Conservation (phyloP, 1,140 invertebrate species). For the Microvelia longipes region DNA sequence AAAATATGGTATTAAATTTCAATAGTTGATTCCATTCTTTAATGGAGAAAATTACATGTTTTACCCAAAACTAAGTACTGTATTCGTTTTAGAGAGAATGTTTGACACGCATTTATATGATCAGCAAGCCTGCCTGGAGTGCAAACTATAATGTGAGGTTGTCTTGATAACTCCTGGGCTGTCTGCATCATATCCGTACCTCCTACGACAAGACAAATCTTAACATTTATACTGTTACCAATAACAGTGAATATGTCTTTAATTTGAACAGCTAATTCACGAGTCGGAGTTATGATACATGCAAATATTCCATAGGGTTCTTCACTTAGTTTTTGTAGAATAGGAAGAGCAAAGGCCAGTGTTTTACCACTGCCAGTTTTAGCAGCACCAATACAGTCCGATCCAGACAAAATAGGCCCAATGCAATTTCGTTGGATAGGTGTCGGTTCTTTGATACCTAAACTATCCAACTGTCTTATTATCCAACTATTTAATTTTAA, state of each 20-base stretch:
- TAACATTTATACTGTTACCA: conserved; percentile 69
- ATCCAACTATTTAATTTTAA: conserved; percentile 28
- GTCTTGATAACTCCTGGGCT: conserved; percentile 64
- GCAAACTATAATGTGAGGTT: conserved; percentile 85
- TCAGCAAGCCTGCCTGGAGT: conserved; percentile 73
- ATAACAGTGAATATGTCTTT: conserved; percentile 82
- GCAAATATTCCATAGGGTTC: conserved; percentile 92
- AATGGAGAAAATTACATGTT: no score
- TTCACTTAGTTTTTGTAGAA: conserved; percentile 76
- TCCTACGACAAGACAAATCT: conserved; percentile 70
- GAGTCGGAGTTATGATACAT: conserved; percentile 85
- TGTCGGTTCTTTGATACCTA: conserved; percentile 61
- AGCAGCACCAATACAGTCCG: conserved; percentile 85
- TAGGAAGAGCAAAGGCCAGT: conserved; percentile 87
- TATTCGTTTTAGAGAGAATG: conserved; percentile 62
- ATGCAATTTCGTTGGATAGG: conserved; percentile 73
- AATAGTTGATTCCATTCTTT: no score
- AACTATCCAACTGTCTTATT: conserved; percentile 4
- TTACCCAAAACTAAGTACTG: conserved; percentile 59
- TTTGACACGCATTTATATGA: conserved; percentile 69
- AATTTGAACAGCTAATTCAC: conserved; percentile 87
- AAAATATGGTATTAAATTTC: no score
- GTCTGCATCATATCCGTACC: conserved; percentile 87
- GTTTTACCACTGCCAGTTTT: conserved; percentile 98
- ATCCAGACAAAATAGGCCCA: conserved; percentile 58